phyloP scores from a whole-genome alignment of 2,113 vertebrate genomes.

The Danionella cerebrum region DNA sequence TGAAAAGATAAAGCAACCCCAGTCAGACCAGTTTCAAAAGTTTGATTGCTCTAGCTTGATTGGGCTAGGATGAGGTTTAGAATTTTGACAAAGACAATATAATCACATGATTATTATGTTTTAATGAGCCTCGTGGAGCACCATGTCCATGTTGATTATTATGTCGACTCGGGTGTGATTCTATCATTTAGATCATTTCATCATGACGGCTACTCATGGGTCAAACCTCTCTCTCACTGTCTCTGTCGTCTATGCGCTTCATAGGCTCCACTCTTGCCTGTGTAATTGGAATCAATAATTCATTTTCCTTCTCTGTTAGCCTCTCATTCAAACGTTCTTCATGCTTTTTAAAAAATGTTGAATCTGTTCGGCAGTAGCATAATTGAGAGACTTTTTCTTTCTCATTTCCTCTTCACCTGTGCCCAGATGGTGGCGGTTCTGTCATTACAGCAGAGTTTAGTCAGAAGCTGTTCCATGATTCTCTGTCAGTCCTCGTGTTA shows the following conservation, averaged over 20 bases:
- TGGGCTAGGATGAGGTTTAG: too few species aligned
- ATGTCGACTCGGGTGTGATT: neutral
- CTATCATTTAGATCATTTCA: conserved; percentile 1
- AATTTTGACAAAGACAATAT: too few species aligned
- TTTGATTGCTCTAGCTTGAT: too few species aligned
- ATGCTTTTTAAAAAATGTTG: conserved; percentile 26
- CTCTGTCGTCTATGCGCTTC: neutral
- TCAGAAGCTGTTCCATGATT: neutral
- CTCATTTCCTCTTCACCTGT: neutral
- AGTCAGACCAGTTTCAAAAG: too few species aligned
- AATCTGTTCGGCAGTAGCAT: conserved; percentile 52
- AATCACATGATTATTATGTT: neutral
- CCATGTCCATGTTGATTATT: neutral
- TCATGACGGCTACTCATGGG: neutral
- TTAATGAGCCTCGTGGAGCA: neutral
- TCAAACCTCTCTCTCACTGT: neutral
- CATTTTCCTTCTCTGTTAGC: conserved; percentile 62
- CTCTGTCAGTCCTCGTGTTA: neutral
- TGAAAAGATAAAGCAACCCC: too few species aligned
- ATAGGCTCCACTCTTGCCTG: conserved; percentile 41
- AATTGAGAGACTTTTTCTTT: conserved; percentile 50
- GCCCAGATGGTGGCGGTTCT: neutral
- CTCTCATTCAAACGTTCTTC: conserved; percentile 57
- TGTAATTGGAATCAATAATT: conserved; percentile 71
- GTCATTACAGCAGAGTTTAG: conserved; percentile 6